Evolutionary conservation across 2,797 vertebrate species (phyloP).

Genomic region (Todus mexicanus): DNA sequence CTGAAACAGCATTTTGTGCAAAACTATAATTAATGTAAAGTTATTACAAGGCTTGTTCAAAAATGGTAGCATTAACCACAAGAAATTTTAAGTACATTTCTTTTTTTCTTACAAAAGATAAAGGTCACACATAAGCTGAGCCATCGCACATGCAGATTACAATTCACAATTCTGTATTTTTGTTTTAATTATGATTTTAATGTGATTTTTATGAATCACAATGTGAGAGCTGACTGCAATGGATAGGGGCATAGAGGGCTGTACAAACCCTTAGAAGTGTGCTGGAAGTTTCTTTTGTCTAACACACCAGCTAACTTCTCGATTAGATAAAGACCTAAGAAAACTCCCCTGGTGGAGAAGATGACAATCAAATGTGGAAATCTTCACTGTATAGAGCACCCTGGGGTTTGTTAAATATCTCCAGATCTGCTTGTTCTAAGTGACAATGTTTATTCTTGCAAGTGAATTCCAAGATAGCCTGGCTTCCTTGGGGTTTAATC

Average conservation of each 20-base stretch:
- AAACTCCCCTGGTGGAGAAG: conserved; percentile 23
- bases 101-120: not conserved
- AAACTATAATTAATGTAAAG: conserved; percentile 26
- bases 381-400: conserved; percentile 35
- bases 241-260: not conserved
- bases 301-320: conserved; percentile 21
- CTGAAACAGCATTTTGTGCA: not conserved
- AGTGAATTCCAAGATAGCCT: conserved; percentile 59
- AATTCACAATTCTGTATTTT: not conserved
- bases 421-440: conserved; percentile 51
- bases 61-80: conserved; percentile 24
- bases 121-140: not conserved
- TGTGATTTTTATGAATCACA: not conserved
- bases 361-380: conserved; percentile 57
- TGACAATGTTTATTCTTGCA: conserved; percentile 65
- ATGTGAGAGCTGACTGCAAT: not conserved
- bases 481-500: conserved; percentile 62
- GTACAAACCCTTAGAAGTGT: not conserved
- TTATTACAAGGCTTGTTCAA: conserved; percentile 15
- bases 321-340: conserved; percentile 58
- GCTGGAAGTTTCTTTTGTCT: conserved; percentile 49
- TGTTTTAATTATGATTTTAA: conserved; percentile 2
- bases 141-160: not conserved
- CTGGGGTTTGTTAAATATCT: conserved; percentile 58
- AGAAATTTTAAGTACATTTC: not conserved